Conservation (phyloP, 2,797 vertebrate genomes). For the Nyctalus aviator region DNA sequence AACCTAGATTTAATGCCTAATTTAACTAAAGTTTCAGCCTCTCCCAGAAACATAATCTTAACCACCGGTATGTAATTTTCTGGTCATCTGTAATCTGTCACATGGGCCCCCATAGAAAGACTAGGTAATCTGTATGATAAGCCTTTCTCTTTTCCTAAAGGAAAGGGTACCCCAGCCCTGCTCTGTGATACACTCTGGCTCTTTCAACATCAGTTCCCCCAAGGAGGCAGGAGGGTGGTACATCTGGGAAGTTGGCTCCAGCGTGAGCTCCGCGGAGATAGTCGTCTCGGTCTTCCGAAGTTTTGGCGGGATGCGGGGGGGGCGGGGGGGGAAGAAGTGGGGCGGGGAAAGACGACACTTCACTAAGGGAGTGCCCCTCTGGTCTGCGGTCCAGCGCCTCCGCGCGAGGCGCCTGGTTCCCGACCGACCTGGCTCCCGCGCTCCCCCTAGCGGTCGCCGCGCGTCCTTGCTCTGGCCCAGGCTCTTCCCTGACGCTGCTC, state of each 20-base stretch:
- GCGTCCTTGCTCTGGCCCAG: conserved; percentile 54
- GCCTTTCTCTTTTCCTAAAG: background rate
- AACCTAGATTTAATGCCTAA: background rate
- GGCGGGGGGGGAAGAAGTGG: accelerated
- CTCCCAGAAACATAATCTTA: background rate
- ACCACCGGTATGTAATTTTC: background rate
- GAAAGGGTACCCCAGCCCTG: background rate
- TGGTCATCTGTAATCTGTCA: background rate
- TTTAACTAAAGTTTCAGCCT: background rate
- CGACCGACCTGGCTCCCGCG: background rate
- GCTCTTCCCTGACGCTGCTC: conserved; percentile 85
- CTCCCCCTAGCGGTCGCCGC: conserved; percentile 76
- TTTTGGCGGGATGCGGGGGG: too few relatives aligned
- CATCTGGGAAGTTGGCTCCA: background rate
- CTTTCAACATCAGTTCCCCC: background rate
- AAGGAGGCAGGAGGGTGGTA: background rate
- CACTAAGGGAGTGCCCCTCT: background rate
- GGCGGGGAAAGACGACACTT: background rate
- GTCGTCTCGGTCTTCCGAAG: background rate
- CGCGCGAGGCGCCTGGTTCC: background rate
- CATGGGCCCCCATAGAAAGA: background rate
- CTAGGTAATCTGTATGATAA: background rate
- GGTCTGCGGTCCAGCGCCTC: background rate
- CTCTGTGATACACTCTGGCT: background rate
- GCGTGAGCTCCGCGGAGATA: background rate